Evolutionary conservation across 2,888 invertebrate genomes (phyloP).

Genomic region (Chymomyza fuscimana): DNA sequence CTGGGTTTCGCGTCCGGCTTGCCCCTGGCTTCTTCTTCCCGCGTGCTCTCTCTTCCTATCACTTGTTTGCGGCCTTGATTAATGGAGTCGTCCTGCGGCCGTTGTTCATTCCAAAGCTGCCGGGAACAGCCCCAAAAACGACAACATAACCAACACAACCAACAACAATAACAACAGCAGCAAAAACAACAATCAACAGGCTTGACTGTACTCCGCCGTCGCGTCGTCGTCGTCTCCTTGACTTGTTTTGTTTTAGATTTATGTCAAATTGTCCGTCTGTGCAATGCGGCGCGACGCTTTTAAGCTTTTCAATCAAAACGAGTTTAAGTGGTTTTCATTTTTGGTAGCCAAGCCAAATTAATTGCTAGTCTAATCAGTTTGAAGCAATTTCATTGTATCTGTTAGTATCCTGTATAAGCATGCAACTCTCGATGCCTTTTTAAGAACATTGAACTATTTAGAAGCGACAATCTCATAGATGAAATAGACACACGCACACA

Average conservation of each 20-base stretch:
- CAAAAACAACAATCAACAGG: slow-evolving; percentile 39
- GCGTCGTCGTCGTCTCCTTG: slow-evolving; percentile 3
- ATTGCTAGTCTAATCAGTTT: slow-evolving; percentile 72
- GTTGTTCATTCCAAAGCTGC: slow-evolving; percentile 18
- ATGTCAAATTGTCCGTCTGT: slow-evolving; percentile 65
- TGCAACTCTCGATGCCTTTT: not conserved
- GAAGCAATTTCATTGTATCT: slow-evolving; percentile 31
- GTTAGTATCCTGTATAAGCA: not conserved
- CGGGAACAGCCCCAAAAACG: not conserved
- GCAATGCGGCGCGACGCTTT: slow-evolving; percentile 40
- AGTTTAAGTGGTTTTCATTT: slow-evolving; percentile 67
- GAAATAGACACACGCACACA: not conserved
- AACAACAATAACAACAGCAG: slow-evolving; percentile 33
- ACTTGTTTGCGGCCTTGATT: slow-evolving; percentile 73
- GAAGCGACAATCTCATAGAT: not conserved
- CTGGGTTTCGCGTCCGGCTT: not conserved
- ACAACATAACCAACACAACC: slow-evolving; percentile 15
- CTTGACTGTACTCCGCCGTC: slow-evolving; percentile 18
- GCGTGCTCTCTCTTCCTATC: slow-evolving; percentile 24
- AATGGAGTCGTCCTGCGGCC: slow-evolving; percentile 72
- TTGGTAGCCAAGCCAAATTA: slow-evolving; percentile 56
- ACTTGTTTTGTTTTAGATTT: slow-evolving; percentile 71
- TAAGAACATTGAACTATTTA: slow-evolving; percentile 6
- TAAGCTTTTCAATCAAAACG: slow-evolving; percentile 73
- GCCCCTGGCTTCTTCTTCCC: not conserved